Percentiles rank a stretch among this genome's conserved stretches.
Conservation (phyloP, 2,113 vertebrate genomes). For the Amazona vittata region DNA sequence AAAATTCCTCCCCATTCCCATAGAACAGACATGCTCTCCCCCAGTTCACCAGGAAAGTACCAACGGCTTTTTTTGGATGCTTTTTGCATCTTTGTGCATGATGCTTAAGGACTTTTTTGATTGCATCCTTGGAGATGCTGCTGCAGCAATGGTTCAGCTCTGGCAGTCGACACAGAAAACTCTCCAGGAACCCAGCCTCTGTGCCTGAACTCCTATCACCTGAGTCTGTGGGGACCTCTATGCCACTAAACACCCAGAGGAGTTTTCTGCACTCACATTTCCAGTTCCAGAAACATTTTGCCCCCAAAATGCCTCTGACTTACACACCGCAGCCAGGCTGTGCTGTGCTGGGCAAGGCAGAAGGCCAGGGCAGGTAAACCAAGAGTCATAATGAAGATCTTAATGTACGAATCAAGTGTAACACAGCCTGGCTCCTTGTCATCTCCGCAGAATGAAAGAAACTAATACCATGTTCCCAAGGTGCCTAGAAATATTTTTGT, state of each 20-base stretch:
- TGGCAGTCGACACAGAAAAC: neutral
- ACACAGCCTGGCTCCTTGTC: neutral
- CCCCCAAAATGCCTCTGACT: neutral
- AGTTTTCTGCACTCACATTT: neutral
- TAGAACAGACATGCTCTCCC: neutral
- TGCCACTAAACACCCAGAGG: neutral
- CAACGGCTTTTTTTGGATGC: neutral
- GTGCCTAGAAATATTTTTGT: conserved; percentile 1
- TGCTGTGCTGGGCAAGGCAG: neutral
- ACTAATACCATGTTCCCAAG: neutral
- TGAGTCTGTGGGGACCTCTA: neutral
- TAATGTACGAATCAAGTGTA: neutral
- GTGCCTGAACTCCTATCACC: neutral
- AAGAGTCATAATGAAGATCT: neutral
- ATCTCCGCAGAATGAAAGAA: neutral
- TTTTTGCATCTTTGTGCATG: neutral
- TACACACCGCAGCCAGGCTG: accelerated
- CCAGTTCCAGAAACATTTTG: neutral
- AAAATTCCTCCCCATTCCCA: neutral
- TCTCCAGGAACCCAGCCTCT: neutral
- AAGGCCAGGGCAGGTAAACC: neutral
- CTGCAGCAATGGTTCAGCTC: neutral
- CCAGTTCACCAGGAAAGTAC: neutral
- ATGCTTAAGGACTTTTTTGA: neutral
- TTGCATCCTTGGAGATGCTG: neutral